These are phyloP conservation scores for Pristionchus arcanus DNA, from an alignment of 2,888 invertebrate genomes.

Conservation along the genomic window DNA sequence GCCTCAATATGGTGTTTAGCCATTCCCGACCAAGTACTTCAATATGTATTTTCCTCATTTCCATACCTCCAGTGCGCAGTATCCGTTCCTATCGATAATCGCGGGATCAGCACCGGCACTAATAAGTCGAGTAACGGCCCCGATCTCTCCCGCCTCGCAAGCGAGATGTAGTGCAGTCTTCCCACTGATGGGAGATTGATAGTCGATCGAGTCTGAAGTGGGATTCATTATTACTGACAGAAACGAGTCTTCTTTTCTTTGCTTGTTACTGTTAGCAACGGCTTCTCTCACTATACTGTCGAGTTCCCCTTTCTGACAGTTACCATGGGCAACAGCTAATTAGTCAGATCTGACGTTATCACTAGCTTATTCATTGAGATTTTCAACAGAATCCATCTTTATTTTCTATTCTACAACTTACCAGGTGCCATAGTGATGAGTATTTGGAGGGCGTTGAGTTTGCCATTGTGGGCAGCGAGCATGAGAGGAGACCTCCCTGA, in stretches of 20 bases:
- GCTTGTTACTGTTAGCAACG: not conserved
- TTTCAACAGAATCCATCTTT: not conserved
- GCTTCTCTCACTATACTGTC: not conserved
- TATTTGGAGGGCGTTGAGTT: conserved; percentile 76
- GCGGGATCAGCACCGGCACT: conserved; percentile 80
- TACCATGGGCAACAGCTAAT: not conserved
- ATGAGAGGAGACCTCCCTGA: conserved; percentile 88
- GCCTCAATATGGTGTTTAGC: not conserved
- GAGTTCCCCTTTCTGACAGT: not conserved
- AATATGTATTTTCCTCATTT: not conserved
- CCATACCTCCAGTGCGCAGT: conserved; percentile 53
- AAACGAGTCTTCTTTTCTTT: not conserved
- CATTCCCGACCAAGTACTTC: no score
- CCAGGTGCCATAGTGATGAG: conserved; percentile 31
- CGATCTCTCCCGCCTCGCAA: conserved; percentile 88
- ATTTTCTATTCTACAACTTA: not conserved
- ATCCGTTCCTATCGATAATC: conserved; percentile 37
- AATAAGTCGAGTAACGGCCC: conserved; percentile 86
- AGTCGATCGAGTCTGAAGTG: conserved; percentile 60
- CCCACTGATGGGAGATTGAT: conserved; percentile 55
- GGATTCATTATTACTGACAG: not conserved
- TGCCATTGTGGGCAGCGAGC: conserved; percentile 85
- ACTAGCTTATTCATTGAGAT: not conserved
- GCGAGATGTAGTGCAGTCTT: conserved; percentile 90
- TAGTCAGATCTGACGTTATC: not conserved